Evolutionary conservation across 2,888 invertebrate genomes (phyloP).

Genomic region (Argyresthia albistria): DNA sequence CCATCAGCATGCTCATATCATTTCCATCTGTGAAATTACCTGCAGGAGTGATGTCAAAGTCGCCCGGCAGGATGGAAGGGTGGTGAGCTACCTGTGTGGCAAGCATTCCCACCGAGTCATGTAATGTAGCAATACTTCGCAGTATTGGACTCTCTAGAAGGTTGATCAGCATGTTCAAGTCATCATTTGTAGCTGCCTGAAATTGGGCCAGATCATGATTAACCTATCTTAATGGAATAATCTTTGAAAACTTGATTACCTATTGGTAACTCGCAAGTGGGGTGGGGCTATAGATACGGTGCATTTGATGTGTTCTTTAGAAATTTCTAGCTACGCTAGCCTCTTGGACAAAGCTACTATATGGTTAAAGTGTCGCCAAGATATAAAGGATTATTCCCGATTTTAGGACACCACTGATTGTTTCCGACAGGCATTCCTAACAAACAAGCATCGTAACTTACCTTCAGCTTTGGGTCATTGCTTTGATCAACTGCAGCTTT

Average conservation of each 20-base stretch:
- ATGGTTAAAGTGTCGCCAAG: no score
- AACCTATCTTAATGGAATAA: background rate
- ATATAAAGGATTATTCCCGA: no score
- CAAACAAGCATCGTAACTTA: background rate
- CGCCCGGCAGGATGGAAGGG: slow-evolving; percentile 92
- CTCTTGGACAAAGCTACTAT: no score
- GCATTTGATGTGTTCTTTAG: no score
- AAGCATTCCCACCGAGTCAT: slow-evolving; percentile 91
- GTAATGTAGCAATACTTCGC: slow-evolving; percentile 89
- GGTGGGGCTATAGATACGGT: no score
- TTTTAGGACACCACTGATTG: no score
- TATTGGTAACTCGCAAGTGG: no score
- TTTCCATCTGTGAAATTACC: slow-evolving; percentile 43
- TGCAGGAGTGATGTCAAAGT: slow-evolving; percentile 92
- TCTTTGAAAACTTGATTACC: no score
- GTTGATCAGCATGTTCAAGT: slow-evolving; percentile 86
- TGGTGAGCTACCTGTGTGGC: slow-evolving; percentile 90
- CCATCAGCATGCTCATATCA: no score
- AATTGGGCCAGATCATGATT: slow-evolving; percentile 10
- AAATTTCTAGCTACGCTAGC: no score
- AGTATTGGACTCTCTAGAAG: slow-evolving; percentile 93
- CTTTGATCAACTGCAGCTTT: slow-evolving; percentile 88
- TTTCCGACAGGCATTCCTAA: no score
- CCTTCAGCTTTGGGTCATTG: slow-evolving; percentile 86
- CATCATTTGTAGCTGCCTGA: slow-evolving; percentile 76